Evolutionary conservation across 64 coral and sea anemone species (phyloP), one percentile per base, ranked within the genome.

Genomic region (Montipora efflorescens): DNA sequence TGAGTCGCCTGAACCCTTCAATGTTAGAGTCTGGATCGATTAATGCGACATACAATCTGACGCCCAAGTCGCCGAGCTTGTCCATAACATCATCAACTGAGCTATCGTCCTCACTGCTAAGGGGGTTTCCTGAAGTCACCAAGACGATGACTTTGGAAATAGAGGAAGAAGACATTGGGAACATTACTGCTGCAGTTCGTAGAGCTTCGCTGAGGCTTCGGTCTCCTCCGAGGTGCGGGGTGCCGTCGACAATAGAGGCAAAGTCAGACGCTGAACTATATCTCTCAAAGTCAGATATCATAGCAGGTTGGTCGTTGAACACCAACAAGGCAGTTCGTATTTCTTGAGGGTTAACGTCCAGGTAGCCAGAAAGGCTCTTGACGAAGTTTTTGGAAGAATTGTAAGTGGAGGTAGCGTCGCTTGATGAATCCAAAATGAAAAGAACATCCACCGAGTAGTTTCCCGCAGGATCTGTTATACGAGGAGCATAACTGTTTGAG

Each of bases 351-450:
- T 79, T 53, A 16, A 82, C 23, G 64, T 91, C 81, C 46, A 91
- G 20, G 51, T 91, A 91, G 45, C 79, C 47, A 15, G 89, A 78
- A 67, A 91, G 78, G 21, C 58, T 81, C 22, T 79, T 79, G 46
- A 91, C 62, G 67, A 91, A 53, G 48, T 91, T 61, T 68, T 91
- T 91, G 18, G 52, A 59, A 4, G 77, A 74, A n/a, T 47, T 52
- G 11, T 81, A 91, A 22, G 23, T 82, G 22, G 89, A 70, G 18
- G 77, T 48, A 10, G 70, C 52, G 5, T 36, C 55, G 7, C 80
- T 80, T 18, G 89, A 91, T 9, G 89, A 81, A 82, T 91, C 89
- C 67, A 91, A 73, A 5, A 91, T 48, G 70, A 91, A 91, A 12
- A 91, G 67, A 52, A 91, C 21, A 49, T 91, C 79, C 52, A 78